These are phyloP conservation scores for Hippoglossus stenolepis DNA, from an alignment of 2,113 vertebrate genomes.

Conservation along the genomic window DNA sequence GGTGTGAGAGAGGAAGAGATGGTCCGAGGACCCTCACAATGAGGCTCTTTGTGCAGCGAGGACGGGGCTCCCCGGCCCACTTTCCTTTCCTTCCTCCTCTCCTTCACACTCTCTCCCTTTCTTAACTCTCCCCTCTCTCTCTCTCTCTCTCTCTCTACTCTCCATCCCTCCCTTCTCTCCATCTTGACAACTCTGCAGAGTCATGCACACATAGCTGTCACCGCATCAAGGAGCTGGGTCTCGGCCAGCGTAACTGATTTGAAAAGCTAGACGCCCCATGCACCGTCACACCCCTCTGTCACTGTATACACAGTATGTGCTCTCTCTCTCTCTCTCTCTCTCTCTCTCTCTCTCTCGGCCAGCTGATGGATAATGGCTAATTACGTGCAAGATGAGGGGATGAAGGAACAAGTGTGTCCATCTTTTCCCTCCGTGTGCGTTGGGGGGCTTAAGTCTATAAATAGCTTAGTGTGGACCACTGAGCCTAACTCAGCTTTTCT, in stretches of 20 bases:
- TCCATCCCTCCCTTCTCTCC: not conserved
- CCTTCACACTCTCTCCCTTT: slow-evolving; percentile 11
- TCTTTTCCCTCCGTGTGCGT: not conserved
- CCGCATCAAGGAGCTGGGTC: slow-evolving; percentile 47
- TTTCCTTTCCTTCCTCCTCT: slow-evolving; percentile 49
- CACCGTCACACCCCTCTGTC: not conserved
- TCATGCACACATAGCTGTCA: slow-evolving; percentile 58
- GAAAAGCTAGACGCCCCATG: slow-evolving; percentile 8
- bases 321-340: not conserved
- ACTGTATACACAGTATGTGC: not conserved
- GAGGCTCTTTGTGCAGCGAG: slow-evolving; percentile 77
- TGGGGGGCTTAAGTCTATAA: slow-evolving; percentile 46
- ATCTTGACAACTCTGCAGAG: slow-evolving; percentile 58
- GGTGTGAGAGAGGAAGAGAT: slow-evolving; percentile 53
- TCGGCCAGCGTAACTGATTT: slow-evolving; percentile 49
- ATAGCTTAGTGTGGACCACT: slow-evolving; percentile 64
- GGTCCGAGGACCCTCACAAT: slow-evolving; percentile 71
- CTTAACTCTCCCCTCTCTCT: not conserved
- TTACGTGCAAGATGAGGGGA: slow-evolving; percentile 30
- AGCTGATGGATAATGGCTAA: slow-evolving; percentile 11
- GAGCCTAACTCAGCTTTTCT: slow-evolving; percentile 65
- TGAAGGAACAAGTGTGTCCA: slow-evolving; percentile 27
- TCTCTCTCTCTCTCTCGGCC: not conserved
- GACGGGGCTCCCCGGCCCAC: slow-evolving; percentile 55
- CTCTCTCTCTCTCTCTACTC: not conserved